Conservation (phyloP, 2,888 invertebrate species). For the Metalampra italica region DNA sequence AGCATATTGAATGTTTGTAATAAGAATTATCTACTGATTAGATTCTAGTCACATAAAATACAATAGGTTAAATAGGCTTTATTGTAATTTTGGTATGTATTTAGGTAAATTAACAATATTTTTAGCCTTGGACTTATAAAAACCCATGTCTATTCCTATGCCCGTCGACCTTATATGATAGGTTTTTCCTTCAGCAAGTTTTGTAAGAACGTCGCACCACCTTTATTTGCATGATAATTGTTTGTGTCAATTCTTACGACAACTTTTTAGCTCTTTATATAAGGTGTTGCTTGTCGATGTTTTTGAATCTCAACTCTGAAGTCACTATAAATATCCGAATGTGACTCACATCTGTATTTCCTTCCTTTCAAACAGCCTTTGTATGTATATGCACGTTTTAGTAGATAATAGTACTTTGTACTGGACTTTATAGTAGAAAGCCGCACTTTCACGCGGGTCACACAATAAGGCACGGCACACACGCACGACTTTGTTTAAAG, state of each 20-base stretch:
- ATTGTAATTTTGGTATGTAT: too few species aligned
- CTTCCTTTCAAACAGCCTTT: neutral
- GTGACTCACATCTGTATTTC: constrained; percentile 1
- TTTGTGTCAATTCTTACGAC: constrained; percentile 18
- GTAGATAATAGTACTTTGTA: constrained; percentile 15
- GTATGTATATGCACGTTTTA: neutral
- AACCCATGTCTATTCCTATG: too few species aligned
- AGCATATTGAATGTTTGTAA: too few species aligned
- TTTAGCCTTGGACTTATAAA: too few species aligned
- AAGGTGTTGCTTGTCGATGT: neutral
- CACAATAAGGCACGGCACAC: constrained; percentile 24
- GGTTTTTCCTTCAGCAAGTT: constrained; percentile 23
- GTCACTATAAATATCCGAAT: neutral
- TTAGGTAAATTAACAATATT: too few species aligned
- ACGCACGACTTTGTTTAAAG: constrained; percentile 10
- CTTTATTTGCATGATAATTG: constrained; percentile 37
- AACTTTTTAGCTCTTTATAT: neutral
- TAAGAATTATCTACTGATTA: too few species aligned
- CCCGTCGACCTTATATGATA: neutral
- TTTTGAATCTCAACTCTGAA: neutral
- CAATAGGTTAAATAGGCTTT: too few species aligned
- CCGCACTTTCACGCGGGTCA: constrained; percentile 45
- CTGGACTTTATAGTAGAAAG: constrained; percentile 49
- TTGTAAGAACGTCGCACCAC: constrained; percentile 23
- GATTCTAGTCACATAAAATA: too few species aligned